A percentile compares a stretch with the other conserved stretches of the same genome.
Evolutionary conservation across 2,113 vertebrate species (phyloP).

Genomic region (Thryonomys swinderianus): DNA sequence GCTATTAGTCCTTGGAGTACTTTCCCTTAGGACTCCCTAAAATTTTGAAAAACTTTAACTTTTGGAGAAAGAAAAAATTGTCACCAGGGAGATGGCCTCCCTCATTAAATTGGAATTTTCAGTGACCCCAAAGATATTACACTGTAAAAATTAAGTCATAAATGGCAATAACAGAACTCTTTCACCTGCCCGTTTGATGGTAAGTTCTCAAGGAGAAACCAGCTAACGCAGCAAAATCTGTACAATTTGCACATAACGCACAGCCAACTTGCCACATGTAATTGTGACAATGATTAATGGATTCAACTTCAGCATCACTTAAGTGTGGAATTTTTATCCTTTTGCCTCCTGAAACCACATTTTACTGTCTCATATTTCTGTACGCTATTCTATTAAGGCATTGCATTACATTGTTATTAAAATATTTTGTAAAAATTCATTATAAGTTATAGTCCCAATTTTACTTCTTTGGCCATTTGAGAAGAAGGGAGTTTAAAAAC

Average conservation of each 20-base stretch:
- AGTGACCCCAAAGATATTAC: conserved; percentile 52
- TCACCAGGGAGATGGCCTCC: conserved; percentile 21
- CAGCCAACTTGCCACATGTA: not conserved
- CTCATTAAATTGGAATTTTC: conserved; percentile 68
- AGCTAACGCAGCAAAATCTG: conserved; percentile 3
- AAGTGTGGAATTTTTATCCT: not conserved
- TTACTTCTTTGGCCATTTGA: not conserved
- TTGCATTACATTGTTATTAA: not conserved
- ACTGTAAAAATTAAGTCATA: conserved; percentile 60
- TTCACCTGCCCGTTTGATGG: not conserved
- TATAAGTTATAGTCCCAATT: not conserved
- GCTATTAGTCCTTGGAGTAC: conserved; percentile 52
- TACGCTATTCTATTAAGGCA: not conserved
- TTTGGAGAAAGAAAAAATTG: not conserved
- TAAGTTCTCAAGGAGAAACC: not conserved
- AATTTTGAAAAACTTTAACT: conserved; percentile 71
- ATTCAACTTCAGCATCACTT: not conserved
- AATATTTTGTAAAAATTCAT: not conserved
- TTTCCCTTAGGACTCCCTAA: conserved; percentile 57
- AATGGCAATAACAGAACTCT: not conserved
- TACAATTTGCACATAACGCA: not conserved
- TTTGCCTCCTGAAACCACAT: not conserved
- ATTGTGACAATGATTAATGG: conserved; percentile 41
- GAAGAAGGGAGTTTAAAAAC: not conserved
- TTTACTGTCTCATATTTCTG: not conserved